These are phyloP conservation scores for Osmoderma eremita DNA, from an alignment of 2,888 invertebrate genomes.

Conservation along the genomic window DNA sequence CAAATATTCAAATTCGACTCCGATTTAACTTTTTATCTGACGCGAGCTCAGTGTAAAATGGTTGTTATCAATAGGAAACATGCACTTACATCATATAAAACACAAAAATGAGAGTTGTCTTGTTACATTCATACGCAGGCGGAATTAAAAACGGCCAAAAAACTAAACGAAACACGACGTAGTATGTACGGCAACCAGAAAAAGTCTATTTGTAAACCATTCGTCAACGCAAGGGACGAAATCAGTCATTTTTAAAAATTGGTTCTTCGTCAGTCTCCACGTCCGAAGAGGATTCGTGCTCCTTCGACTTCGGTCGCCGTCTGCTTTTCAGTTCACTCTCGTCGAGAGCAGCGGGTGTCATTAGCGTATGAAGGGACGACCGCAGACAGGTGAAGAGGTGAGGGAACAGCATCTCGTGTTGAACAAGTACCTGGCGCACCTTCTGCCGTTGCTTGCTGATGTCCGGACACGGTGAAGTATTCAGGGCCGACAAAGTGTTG, in stretches of 20 bases:
- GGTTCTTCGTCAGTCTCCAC: constrained; percentile 76
- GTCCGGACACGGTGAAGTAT: constrained; percentile 54
- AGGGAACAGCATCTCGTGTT: constrained; percentile 81
- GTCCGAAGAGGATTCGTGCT: constrained; percentile 67
- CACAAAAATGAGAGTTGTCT: constrained; percentile 8
- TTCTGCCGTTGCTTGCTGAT: constrained; percentile 65
- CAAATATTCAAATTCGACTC: constrained; percentile 24
- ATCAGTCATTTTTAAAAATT: constrained; percentile 65
- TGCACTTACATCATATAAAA: constrained; percentile 35
- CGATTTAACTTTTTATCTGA: constrained; percentile 8
- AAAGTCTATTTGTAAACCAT: constrained; percentile 4
- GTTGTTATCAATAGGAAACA: constrained; percentile 24
- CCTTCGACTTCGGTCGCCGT: constrained; percentile 69
- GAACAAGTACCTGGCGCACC: constrained; percentile 74
- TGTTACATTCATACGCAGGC: constrained; percentile 12
- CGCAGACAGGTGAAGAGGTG: constrained; percentile 78
- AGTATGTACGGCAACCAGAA: constrained; percentile 21
- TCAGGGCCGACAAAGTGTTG: constrained; percentile 74
- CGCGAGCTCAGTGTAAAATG: constrained; percentile 8
- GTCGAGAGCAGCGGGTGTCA: constrained; percentile 57
- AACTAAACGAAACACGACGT: not conserved
- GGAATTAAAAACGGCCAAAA: not conserved
- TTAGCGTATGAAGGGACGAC: constrained; percentile 71
- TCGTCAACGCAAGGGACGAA: constrained; percentile 3
- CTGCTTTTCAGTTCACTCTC: constrained; percentile 67